Percentiles rank a stretch among this genome's conserved stretches.
These are phyloP conservation scores for Spatulosminthurus flaviceps DNA, from an alignment of 2,888 invertebrate genomes.

Conservation along the genomic window DNA sequence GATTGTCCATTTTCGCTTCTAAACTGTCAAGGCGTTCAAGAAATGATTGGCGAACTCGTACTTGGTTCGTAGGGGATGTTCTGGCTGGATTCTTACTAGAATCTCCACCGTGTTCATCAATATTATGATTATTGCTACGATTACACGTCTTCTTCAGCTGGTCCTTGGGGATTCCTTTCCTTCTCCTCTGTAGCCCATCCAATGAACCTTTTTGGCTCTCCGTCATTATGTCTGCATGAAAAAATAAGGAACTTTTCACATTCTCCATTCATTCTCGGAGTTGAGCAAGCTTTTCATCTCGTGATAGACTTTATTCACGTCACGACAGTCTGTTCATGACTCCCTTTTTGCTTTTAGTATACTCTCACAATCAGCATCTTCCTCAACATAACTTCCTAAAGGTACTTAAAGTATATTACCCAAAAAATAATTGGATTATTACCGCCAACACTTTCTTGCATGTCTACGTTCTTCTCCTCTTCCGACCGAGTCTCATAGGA, in stretches of 20 bases:
- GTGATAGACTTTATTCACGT: not conserved
- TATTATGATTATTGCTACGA: slow-evolving; percentile 27
- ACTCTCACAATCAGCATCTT: not conserved
- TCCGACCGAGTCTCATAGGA: not conserved
- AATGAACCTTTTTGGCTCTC: not conserved
- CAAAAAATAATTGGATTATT: slow-evolving; percentile 8
- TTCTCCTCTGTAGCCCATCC: not conserved
- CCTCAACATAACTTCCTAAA: not conserved
- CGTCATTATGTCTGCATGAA: not conserved
- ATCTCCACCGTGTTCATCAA: slow-evolving; percentile 17
- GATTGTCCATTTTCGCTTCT: slow-evolving; percentile 27
- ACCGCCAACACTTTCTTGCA: not conserved
- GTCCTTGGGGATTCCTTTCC: not conserved
- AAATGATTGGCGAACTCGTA: not conserved
- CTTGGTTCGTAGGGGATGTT: not conserved
- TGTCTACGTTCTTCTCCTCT: not conserved
- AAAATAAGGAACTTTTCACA: not conserved
- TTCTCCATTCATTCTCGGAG: not conserved
- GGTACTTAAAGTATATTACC: slow-evolving; percentile 9
- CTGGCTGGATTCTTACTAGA: not conserved
- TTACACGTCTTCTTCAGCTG: slow-evolving; percentile 23
- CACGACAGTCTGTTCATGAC: not conserved
- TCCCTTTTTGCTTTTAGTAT: not conserved
- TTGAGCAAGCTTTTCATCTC: not conserved
- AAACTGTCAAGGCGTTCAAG: slow-evolving; percentile 17